These are phyloP conservation scores for Epinotia nisella DNA, from an alignment of 2,888 invertebrate genomes.

Conservation along the genomic window DNA sequence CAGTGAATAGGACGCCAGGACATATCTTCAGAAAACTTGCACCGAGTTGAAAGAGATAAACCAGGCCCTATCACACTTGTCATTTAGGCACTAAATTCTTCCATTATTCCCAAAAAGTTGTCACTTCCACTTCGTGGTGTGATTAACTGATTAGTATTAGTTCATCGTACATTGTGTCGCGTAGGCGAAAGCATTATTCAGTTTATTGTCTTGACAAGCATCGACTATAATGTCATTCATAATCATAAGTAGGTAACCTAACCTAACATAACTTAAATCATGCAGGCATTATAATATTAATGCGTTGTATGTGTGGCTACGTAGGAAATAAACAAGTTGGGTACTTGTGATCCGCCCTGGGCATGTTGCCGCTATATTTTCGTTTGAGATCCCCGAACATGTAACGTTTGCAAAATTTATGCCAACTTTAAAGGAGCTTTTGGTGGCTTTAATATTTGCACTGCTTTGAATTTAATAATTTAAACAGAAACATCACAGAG, in stretches of 20 bases:
- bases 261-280: too few species aligned
- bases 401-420: slow-evolving; percentile 16
- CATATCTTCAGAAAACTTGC: neutral
- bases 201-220: too few species aligned
- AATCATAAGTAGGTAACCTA: too few species aligned
- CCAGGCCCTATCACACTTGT: neutral
- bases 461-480: slow-evolving; percentile 17
- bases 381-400: slow-evolving; percentile 15
- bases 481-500: too few species aligned
- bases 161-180: neutral
- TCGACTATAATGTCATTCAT: too few species aligned
- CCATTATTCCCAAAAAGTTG: too few species aligned
- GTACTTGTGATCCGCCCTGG: slow-evolving; percentile 4
- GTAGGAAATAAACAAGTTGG: slow-evolving; percentile 4
- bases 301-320: neutral
- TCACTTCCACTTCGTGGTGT: too few species aligned
- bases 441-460: slow-evolving; percentile 18
- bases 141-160: neutral
- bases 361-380: slow-evolving; percentile 21
- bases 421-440: slow-evolving; percentile 14
- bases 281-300: neutral
- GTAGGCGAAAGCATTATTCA: too few species aligned
- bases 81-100: neutral
- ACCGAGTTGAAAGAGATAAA: neutral
- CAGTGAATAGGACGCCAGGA: neutral